These are phyloP conservation scores for Zophobas morio DNA, from an alignment of 1,140 invertebrate genomes.

Conservation along the genomic window DNA sequence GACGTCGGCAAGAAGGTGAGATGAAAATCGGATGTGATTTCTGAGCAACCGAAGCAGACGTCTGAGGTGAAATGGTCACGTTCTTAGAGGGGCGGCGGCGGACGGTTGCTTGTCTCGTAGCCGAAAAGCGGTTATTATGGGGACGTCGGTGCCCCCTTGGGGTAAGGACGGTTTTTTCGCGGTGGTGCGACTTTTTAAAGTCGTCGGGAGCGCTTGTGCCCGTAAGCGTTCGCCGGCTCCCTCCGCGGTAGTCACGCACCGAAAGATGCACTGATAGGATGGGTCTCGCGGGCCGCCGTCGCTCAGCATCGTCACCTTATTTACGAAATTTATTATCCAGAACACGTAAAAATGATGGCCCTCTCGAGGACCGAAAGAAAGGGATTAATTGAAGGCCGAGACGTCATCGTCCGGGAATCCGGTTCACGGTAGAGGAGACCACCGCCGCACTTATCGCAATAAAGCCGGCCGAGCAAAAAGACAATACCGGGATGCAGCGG, in stretches of 20 bases:
- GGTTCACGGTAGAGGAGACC: not conserved
- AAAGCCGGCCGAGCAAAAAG: conserved; percentile 43
- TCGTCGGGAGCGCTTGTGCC: not conserved
- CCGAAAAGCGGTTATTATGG: conserved; percentile 13
- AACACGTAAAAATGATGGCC: conserved; percentile 20
- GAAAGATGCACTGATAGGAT: conserved; percentile 34
- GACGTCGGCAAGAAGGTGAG: not conserved
- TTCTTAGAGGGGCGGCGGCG: too few species aligned
- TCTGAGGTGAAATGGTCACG: not conserved
- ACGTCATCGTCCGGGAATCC: not conserved
- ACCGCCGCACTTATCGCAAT: conserved; percentile 22
- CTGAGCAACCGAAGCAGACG: not conserved
- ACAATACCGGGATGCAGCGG: conserved; percentile 35
- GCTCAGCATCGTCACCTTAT: conserved; percentile 27
- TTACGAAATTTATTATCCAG: conserved; percentile 27
- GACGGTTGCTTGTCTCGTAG: not conserved
- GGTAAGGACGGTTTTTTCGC: not conserved
- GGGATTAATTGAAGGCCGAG: conserved; percentile 22
- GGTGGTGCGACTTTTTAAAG: not conserved
- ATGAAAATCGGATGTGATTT: conserved; percentile 15
- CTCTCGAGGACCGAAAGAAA: not conserved
- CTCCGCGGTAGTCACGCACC: conserved; percentile 14
- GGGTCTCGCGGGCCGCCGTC: conserved; percentile 16
- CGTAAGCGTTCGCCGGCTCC: not conserved
- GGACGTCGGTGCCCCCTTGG: not conserved